Percentiles rank a stretch among this genome's conserved stretches.
phyloP scores from a whole-genome alignment of 2,113 vertebrate genomes.

The Otus sunia region DNA sequence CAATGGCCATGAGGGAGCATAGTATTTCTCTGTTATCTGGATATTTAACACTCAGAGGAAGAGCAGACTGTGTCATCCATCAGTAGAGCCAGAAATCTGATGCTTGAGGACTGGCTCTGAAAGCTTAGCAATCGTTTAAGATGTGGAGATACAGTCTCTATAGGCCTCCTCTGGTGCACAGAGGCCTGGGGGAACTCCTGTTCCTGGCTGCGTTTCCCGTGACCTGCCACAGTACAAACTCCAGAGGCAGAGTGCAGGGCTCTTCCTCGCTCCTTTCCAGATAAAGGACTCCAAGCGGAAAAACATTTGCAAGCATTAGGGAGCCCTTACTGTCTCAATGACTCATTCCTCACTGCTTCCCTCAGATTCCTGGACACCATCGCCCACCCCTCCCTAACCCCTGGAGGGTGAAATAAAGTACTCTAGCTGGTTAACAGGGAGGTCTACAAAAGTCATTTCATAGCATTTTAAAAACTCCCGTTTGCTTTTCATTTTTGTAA shows the following conservation, averaged over 20 bases:
- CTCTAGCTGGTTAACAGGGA: neutral
- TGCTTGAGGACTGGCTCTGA: neutral
- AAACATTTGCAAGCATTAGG: neutral
- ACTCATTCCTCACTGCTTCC: neutral
- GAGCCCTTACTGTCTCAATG: neutral
- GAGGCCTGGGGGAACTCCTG: neutral
- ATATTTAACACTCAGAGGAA: neutral
- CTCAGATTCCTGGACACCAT: neutral
- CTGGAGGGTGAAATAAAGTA: neutral
- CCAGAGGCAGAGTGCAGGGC: neutral
- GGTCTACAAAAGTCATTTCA: neutral
- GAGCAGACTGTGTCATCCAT: neutral
- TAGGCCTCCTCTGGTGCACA: neutral
- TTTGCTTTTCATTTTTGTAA: neutral
- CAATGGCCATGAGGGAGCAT: neutral
- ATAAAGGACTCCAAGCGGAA: neutral
- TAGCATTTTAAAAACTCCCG: neutral
- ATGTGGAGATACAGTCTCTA: neutral
- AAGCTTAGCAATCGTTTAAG: neutral
- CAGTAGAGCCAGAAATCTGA: neutral
- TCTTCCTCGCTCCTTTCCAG: neutral
- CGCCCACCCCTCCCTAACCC: neutral
- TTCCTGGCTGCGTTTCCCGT: neutral
- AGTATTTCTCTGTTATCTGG: neutral
- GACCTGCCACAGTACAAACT: neutral